Evolutionary conservation across 2,797 vertebrate species (phyloP).

Genomic region (Platyrinchus mystaceus): DNA sequence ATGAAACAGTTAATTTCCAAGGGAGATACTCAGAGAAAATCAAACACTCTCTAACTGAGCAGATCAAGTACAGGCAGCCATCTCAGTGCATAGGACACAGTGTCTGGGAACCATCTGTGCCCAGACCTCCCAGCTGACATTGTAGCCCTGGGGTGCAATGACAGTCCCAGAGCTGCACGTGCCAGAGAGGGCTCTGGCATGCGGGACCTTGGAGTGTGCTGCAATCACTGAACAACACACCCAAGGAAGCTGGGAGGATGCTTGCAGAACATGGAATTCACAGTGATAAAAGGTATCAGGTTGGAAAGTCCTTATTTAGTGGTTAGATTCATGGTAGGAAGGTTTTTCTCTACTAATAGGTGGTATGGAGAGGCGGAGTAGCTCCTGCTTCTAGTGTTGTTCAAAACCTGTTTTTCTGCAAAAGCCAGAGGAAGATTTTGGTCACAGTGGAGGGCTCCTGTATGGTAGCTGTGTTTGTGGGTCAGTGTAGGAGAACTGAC

Average conservation of each 20-base stretch:
- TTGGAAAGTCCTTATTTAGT: not conserved
- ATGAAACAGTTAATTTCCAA: not conserved
- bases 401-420: not conserved
- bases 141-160: rapidly evolving
- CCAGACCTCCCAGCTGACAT: not conserved
- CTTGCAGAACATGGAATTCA: not conserved
- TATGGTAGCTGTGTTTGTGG: not conserved
- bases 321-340: not conserved
- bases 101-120: not conserved
- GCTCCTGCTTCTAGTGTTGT: not conserved
- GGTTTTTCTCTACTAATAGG: not conserved
- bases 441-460: not conserved
- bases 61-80: not conserved
- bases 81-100: rapidly evolving
- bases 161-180: rapidly evolving
- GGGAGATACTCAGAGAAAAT: not conserved
- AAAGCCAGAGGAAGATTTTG: not conserved
- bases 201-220: not conserved
- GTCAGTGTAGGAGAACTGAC: rapidly evolving
- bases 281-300: not conserved
- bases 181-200: not conserved
- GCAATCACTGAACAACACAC: not conserved
- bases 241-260: not conserved
- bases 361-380: not conserved
- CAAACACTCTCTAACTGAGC: not conserved